These are phyloP conservation scores for Octonoba sinensis DNA, from an alignment of 2,888 invertebrate species.

Conservation along the genomic window DNA sequence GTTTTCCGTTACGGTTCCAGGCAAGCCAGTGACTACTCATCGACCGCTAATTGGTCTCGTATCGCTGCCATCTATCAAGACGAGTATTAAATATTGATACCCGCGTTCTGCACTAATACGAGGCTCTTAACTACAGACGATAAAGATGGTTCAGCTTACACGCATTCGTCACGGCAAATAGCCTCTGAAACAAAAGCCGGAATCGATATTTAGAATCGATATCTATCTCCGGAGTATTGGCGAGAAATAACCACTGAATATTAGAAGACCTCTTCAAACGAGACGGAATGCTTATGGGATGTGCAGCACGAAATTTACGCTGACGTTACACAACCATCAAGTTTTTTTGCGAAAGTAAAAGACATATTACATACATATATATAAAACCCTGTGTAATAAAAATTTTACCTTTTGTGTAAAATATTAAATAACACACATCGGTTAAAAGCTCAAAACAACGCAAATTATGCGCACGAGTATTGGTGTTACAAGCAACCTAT, in stretches of 20 bases:
- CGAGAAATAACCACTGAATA: neutral
- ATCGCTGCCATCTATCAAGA: conserved; percentile 29
- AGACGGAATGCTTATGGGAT: no score
- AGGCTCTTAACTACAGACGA: conserved; percentile 22
- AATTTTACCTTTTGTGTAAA: no score
- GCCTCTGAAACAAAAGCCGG: conserved; percentile 20
- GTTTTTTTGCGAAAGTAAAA: no score
- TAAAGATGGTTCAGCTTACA: conserved; percentile 35
- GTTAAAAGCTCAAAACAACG: no score
- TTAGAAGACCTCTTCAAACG: neutral
- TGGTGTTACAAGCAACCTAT: no score
- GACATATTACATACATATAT: no score
- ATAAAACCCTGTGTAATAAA: no score
- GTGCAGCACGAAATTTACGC: no score
- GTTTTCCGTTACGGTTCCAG: conserved; percentile 9
- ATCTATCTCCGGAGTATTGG: neutral
- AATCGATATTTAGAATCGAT: conserved; percentile 25
- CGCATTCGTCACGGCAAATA: conserved; percentile 25
- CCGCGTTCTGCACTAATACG: conserved; percentile 40
- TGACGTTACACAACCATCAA: no score
- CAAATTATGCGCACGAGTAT: no score
- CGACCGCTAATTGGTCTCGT: conserved; percentile 41
- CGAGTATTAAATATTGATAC: conserved; percentile 52
- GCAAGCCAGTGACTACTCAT: conserved; percentile 15
- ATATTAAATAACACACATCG: no score